phyloP scores from a whole-genome alignment of 1,140 invertebrate genomes.

The Cotesia typhae region DNA sequence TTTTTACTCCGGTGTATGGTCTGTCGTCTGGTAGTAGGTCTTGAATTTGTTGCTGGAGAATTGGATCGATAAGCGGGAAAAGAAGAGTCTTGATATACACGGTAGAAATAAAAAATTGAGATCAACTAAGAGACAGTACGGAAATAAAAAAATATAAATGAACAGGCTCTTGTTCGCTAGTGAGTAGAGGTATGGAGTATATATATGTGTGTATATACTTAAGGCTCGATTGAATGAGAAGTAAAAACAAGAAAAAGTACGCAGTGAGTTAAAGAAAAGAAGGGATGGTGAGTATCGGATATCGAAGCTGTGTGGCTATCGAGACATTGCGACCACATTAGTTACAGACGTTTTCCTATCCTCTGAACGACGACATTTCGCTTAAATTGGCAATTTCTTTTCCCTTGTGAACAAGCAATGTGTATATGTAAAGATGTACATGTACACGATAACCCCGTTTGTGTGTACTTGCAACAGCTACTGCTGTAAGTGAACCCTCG shows the following conservation, averaged over 20 bases:
- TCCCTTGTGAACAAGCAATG: conserved; percentile 13
- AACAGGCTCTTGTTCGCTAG: too few relatives aligned
- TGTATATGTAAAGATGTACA: not conserved
- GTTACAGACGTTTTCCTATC: conserved; percentile 33
- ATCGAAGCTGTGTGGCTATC: conserved; percentile 24
- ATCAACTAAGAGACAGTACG: too few relatives aligned
- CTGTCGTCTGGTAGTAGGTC: not conserved
- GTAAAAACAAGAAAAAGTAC: not conserved
- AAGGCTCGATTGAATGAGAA: not conserved
- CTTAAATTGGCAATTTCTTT: conserved; percentile 38
- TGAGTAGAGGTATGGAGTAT: not conserved
- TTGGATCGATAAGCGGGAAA: conserved; percentile 22
- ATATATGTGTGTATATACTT: too few relatives aligned
- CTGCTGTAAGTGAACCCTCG: not conserved
- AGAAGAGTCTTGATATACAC: conserved; percentile 5
- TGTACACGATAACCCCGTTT: too few relatives aligned
- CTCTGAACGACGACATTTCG: conserved; percentile 24
- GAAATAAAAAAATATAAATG: too few relatives aligned
- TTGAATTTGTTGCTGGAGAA: not conserved
- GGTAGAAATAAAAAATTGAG: conserved; percentile 2
- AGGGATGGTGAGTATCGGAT: conserved; percentile 19
- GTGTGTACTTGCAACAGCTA: too few relatives aligned
- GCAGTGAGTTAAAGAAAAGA: not conserved
- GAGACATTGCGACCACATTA: conserved; percentile 32
- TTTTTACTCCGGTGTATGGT: not conserved